Conservation (phyloP, 1,140 invertebrate species). For the Trachelipus rathkii region DNA sequence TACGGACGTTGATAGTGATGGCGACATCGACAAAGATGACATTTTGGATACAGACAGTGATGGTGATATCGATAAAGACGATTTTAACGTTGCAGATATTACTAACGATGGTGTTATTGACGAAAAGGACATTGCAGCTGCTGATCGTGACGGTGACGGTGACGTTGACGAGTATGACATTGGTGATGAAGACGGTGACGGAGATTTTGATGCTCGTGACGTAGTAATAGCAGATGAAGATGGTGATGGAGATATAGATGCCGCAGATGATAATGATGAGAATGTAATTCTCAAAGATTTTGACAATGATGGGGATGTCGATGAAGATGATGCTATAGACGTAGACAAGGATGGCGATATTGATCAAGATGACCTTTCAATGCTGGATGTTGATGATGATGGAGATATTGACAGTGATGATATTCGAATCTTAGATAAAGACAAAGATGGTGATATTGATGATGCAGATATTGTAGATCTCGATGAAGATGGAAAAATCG, state of each 20-base stretch:
- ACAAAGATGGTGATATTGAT: constrained; percentile 29
- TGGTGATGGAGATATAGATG: constrained; percentile 39
- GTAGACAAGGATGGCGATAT: constrained; percentile 29
- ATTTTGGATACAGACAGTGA: constrained; percentile 37
- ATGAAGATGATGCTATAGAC: constrained; percentile 34
- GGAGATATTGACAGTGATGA: constrained; percentile 39
- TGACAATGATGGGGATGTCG: constrained; percentile 38
- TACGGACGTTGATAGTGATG: constrained; percentile 36
- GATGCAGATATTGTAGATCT: constrained; percentile 25
- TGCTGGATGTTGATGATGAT: constrained; percentile 36
- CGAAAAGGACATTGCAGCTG: constrained; percentile 30
- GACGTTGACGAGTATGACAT: constrained; percentile 40
- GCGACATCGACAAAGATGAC: constrained; percentile 37
- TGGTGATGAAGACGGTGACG: constrained; percentile 38
- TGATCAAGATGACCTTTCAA: constrained; percentile 33
- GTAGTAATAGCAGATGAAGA: constrained; percentile 40
- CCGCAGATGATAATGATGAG: constrained; percentile 19
- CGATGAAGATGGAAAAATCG: constrained; percentile 27
- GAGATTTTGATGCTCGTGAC: constrained; percentile 39
- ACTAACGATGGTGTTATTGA: constrained; percentile 40
- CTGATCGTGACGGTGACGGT: constrained; percentile 41
- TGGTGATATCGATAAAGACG: constrained; percentile 34
- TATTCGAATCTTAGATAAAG: constrained; percentile 17
- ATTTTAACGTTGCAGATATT: constrained; percentile 37
- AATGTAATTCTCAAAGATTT: constrained; percentile 32